These are phyloP conservation scores for Pristionchus maxplancki DNA, from an alignment of 2,888 invertebrate species.

Conservation along the genomic window DNA sequence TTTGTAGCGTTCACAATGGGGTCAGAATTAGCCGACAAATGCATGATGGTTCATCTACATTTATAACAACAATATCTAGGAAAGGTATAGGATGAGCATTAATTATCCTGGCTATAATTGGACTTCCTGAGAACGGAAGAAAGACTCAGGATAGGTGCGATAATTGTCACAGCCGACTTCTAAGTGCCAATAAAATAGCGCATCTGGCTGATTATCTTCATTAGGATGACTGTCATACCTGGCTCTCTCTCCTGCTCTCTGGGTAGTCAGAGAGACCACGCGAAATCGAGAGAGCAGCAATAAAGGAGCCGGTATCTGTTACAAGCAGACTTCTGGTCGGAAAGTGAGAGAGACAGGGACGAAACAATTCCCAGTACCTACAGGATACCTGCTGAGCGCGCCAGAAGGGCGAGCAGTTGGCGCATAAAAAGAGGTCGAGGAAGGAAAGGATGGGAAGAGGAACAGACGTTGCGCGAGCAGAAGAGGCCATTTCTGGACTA, in stretches of 20 bases:
- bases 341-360: background rate
- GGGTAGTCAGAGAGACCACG: background rate
- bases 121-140: background rate
- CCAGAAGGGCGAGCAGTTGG: slow-evolving; percentile 25
- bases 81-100: no score
- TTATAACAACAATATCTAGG: no score
- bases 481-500: background rate
- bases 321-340: background rate
- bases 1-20: no score
- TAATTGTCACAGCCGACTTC: background rate
- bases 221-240: background rate
- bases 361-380: background rate
- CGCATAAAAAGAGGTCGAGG: slow-evolving; percentile 12
- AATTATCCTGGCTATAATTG: background rate
- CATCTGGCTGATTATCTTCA: background rate
- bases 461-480: background rate
- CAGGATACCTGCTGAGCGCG: background rate
- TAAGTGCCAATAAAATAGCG: background rate
- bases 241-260: background rate
- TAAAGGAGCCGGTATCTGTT: background rate
- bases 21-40: no score
- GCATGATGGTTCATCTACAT: no score
- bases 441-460: background rate
- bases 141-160: background rate
- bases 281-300: background rate